phyloP scores from a whole-genome alignment of 2,797 vertebrate species.

The Clarias pachynema region DNA sequence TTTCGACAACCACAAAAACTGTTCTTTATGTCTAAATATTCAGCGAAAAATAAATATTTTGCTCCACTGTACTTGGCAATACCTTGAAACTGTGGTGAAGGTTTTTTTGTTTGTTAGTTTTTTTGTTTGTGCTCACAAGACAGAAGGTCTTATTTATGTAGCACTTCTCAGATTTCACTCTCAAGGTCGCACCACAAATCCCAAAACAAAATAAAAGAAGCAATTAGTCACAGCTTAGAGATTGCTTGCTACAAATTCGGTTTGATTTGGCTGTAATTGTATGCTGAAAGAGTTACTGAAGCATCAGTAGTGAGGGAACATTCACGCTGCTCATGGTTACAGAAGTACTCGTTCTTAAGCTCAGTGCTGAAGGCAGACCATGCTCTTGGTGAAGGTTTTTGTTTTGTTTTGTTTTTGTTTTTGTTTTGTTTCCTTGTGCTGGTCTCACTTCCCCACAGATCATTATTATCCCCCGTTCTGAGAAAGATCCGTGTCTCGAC shows the following conservation, averaged over 20 bases:
- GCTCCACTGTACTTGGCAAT: not conserved
- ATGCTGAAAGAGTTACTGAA: not conserved
- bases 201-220: not conserved
- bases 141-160: not conserved
- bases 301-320: not conserved
- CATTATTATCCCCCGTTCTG: conserved; percentile 26
- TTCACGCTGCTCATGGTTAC: not conserved
- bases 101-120: not conserved
- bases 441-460: conserved; percentile 16
- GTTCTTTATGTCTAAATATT: not conserved
- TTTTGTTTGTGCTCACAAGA: not conserved
- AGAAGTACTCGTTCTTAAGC: not conserved
- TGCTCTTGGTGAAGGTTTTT: not conserved
- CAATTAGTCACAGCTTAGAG: not conserved
- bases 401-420: not conserved
- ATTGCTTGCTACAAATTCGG: not conserved
- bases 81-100: not conserved
- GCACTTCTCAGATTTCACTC: not conserved
- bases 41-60: not conserved
- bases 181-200: conserved; percentile 1
- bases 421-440: not conserved
- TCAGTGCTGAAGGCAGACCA: not conserved
- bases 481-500: conserved; percentile 13
- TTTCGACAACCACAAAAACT: not conserved
- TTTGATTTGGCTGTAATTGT: not conserved